Base-by-base conservation (phyloP, 2,888 invertebrate species). In the Melanostoma mellinum region DNA sequence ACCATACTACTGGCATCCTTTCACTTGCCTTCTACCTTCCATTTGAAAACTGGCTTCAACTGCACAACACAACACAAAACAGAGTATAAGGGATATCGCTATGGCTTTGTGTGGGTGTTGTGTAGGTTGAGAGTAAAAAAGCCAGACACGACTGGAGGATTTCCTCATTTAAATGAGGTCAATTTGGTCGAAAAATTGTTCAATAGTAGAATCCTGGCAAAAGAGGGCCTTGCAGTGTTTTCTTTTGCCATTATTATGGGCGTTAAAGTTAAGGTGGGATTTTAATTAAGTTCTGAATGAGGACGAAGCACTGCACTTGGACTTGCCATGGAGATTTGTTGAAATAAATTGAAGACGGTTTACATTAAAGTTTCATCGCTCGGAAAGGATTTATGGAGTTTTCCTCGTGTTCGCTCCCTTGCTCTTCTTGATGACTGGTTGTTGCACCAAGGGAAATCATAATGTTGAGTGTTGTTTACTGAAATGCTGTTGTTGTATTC, bases 211-310 rank as follows among this genome's bases (percentile, higher is more conserved):
- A 20, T 20, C 20, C 20, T 20, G 20, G 20, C 20, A 20, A 20
- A 20, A 20, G 20, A 20, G 20, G 44, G 36, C 35, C 48, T 36
- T 63, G 50, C 6, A 50, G 55, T 61, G 68, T 68, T 55, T 53
- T 52, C 53, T 33, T 63, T 73, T 53, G 67, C 36, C 53, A 61
- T 72, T 72, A 72, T 56, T 63, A 50, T 38, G 42, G 52, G 42
- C 35, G 50, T 44, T 61, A 56, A 61, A 36, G 56, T 61, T 56
- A 72, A 82, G 77, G 77, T 77, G 56, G 63, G 68, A 73, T 82
- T 77, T 82, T 77, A 82, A 82, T 82, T 82, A 82, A 73, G 72
- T 63, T 42, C 58, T 63, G 52, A 74, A 68, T 52, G 44, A 52
- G 56, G n/a, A 63, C 42, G 55, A 79, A 63, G 63, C 48, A 63